Evolutionary conservation across 1,140 invertebrate species (phyloP), one percentile per base, ranked within the genome.

Genomic region (Andrena cerasifolii): DNA sequence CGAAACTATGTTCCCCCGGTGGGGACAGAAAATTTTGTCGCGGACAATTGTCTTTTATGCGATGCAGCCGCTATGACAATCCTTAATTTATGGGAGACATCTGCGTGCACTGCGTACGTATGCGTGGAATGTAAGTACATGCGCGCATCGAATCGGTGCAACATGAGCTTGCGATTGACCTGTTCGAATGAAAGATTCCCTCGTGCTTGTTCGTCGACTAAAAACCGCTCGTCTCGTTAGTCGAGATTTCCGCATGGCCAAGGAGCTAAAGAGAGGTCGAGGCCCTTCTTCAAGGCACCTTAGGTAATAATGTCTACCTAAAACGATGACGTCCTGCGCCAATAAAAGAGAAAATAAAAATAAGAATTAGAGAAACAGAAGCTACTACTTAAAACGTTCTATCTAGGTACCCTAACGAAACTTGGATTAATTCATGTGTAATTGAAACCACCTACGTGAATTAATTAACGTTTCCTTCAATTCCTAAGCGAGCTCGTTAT

Each of bases 251-350:
- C 43, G 6, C 26, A 40, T 26, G 70, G 66, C 21, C 40, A 68
- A 81, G 77, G 56, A 74, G 76, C 51, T 58, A 61, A 79, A 85
- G 68, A 74, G 78, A 87, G 82, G 74, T 76, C 73, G 68, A 87
- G 77, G 83, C 65, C 85, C 75, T 80, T 87, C 79, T 74, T 86
- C 72, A 75, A 87, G 86, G 82, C 79, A 86, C 81, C 82, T 87
- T 84, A 86, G 84, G 70, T 83, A 82, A 73, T 66, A 85, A 85
- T 77, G 77, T 78, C 86, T 87, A 86, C 66, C 79, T 80, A 89
- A 54, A 70, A 49, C 45, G 28, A 76, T 91, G 92, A 92, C 92
- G 91, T 91, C 92, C 92, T 88, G 92, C 92, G 91, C 77, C 92
- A 92, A 90, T 83, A 81, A 82, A 63, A 75, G 70, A 86, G 78